Evolutionary conservation across 2,797 vertebrate species (phyloP).

Genomic region (Heteromormyrus szaboi): DNA sequence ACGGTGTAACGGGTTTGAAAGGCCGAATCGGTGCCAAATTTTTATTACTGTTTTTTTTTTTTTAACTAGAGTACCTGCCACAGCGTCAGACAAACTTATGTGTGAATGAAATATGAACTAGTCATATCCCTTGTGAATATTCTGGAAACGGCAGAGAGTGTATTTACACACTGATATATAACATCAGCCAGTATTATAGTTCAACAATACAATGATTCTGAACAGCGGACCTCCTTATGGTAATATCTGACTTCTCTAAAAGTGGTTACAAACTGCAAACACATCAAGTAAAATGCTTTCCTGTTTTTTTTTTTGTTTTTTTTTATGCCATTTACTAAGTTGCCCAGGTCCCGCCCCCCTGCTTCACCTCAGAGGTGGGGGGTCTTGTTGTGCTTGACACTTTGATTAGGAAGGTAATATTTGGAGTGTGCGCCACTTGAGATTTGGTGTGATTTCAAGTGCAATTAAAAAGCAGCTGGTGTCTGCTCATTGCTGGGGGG

Average conservation of each 20-base stretch:
- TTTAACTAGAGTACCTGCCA: neutral
- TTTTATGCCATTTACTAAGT: neutral
- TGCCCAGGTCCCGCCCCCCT: neutral
- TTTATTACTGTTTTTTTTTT: neutral
- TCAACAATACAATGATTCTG: neutral
- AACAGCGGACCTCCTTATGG: neutral
- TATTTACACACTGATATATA: neutral
- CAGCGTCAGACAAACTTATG: neutral
- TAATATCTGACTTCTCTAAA: neutral
- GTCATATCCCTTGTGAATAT: neutral
- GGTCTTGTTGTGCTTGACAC: conserved; percentile 5
- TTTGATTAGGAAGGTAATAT: neutral
- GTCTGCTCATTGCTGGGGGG: neutral
- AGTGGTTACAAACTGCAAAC: neutral
- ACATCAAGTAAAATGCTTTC: neutral
- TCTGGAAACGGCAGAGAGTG: neutral
- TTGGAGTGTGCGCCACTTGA: neutral
- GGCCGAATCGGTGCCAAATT: neutral
- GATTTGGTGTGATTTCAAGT: neutral
- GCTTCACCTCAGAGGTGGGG: neutral
- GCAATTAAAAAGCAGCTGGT: conserved; percentile 15
- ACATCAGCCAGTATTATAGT: neutral
- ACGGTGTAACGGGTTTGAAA: neutral
- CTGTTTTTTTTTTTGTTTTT: neutral
- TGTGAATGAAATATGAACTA: neutral